These are phyloP conservation scores for Dinocampus coccinellae DNA, from an alignment of 2,888 invertebrate genomes.

Conservation along the genomic window DNA sequence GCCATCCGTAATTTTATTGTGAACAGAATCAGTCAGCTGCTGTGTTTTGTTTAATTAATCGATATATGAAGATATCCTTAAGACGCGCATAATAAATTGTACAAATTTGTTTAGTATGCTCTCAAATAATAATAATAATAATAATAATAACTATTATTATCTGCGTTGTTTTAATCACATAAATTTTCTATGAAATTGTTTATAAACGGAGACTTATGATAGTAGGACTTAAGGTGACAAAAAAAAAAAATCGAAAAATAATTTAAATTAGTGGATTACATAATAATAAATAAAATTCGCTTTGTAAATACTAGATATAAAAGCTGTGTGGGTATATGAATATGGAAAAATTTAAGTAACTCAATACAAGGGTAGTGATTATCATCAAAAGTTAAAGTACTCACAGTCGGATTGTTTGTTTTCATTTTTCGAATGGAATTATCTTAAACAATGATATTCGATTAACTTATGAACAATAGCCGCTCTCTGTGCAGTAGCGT, in stretches of 20 bases:
- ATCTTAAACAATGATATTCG: background rate
- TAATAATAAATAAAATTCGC: constrained; percentile 38
- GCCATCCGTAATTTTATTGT: background rate
- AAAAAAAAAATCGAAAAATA: constrained; percentile 28
- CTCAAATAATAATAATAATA: too few relatives aligned
- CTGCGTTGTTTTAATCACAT: constrained; percentile 66
- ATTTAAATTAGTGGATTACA: constrained; percentile 16
- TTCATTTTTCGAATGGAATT: background rate
- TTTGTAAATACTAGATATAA: constrained; percentile 55
- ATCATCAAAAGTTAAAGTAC: background rate
- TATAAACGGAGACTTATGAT: constrained; percentile 60
- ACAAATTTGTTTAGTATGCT: constrained; percentile 67
- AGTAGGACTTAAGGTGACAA: constrained; percentile 53
- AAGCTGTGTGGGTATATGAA: constrained; percentile 26
- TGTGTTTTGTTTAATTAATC: background rate
- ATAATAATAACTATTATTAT: constrained; percentile 56
- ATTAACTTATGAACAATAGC: background rate
- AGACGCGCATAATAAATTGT: constrained; percentile 67
- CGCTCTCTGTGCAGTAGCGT: background rate
- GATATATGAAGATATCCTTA: constrained; percentile 40
- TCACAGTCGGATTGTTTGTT: background rate
- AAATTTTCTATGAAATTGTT: constrained; percentile 68
- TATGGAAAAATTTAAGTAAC: background rate
- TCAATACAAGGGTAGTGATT: background rate
- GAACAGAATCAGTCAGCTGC: background rate